phyloP scores from a whole-genome alignment of 2,797 vertebrate species.

The Phataginus tetradactyla region DNA sequence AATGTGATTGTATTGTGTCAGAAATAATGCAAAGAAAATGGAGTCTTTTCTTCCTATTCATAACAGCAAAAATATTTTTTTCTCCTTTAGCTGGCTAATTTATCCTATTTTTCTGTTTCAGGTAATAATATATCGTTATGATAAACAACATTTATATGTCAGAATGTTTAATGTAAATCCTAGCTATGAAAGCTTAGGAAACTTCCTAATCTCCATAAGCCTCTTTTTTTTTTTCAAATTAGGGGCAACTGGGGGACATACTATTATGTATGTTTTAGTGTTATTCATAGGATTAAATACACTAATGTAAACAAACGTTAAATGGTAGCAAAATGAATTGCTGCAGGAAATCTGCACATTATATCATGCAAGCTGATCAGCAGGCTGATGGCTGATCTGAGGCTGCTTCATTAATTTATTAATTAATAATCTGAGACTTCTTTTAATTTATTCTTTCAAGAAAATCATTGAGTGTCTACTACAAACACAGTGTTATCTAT shows the following conservation, averaged over 20 bases:
- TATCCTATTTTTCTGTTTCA: background rate
- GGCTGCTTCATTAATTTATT: background rate
- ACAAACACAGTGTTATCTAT: background rate
- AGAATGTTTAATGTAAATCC: constrained; percentile 9
- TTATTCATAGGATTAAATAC: background rate
- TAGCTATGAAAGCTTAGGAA: background rate
- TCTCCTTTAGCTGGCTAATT: background rate
- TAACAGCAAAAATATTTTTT: background rate
- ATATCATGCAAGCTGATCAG: background rate
- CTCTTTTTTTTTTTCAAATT: background rate
- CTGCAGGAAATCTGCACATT: background rate
- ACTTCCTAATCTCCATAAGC: background rate
- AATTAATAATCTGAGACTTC: too few relatives aligned
- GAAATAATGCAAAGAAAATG: background rate
- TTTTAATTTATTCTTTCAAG: background rate
- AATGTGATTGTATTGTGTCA: background rate
- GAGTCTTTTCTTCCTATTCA: background rate
- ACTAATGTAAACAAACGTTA: background rate
- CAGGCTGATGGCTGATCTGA: background rate
- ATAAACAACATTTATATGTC: background rate
- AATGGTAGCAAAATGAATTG: background rate
- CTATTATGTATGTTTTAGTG: background rate
- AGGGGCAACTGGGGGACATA: background rate
- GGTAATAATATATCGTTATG: background rate
- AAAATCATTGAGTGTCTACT: background rate